Evolutionary conservation across 2,797 vertebrate genomes (phyloP), one percentile per base, ranked within the genome.

Genomic region (Aeoliscus strigatus): DNA sequence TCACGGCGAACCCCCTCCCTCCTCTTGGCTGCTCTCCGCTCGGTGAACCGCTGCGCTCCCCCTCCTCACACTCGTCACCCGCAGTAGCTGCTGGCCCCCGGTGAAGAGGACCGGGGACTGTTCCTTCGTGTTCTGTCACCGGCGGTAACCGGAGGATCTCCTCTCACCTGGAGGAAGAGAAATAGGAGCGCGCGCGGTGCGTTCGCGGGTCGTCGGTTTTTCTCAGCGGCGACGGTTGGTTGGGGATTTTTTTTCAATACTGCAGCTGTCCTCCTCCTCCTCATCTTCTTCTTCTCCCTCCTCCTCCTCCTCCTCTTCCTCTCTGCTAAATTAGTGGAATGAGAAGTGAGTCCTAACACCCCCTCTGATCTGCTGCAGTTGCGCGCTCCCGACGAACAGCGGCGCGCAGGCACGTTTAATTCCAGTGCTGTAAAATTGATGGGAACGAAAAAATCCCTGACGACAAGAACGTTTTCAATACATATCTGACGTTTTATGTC

Each of bases 361-460:
- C 83, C 6, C 88, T 48, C 86, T 85, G 44, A 48, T 83, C 80
- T 57, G 84, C 88, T 57, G 89, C 90, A 68, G 83, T 86, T 49
- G 87, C 84, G 66, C 75, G 77, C 29, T 27, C 54, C 37, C 58
- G 70, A 14, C 21, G 6, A 28, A 15, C 23, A 12, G 14, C 29
- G 2, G 46, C 61, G 66, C 62, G 59, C 62, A 37, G 27, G 29
- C 55, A 41, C 55, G 10, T 53, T 40, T 14, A 15, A 33, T 27
- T 49, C 24, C 31, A 34, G 43, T 45, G 43, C 59, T 60, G 52
- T 67, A 65, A 77, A 71, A 73, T 41, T 53, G 32, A 63, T 63
- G 60, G 27, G 29, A 55, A 44, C 21, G 38, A 25, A 61, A 73
- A 66, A 9, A 70, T 35, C 66, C 70, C 38, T 17, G 34, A 66